Percentiles rank a stretch among this genome's conserved stretches.
phyloP scores from a whole-genome alignment of 30 jellyfish, hydroid and myxozoan species.

The Pseudorhiza aurosa region DNA sequence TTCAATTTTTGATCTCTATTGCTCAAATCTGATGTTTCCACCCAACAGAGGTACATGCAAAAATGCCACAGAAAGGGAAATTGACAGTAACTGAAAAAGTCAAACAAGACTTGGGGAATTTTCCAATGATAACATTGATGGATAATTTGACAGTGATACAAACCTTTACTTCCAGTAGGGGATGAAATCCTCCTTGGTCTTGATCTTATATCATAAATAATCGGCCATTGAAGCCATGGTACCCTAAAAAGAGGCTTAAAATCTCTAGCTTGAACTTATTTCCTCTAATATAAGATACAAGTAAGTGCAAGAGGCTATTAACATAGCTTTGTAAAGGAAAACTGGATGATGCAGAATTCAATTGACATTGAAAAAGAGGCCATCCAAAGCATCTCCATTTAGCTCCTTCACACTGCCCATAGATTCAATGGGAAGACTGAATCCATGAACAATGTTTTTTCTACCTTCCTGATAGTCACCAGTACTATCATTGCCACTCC shows the following conservation, averaged over 20 bases:
- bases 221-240: constrained; percentile 99
- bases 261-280: not conserved
- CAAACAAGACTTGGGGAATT: no score
- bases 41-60: no score
- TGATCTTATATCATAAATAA: constrained; percentile 93
- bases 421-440: not conserved
- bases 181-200: constrained; percentile 92
- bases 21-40: no score
- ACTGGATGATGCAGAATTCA: constrained; percentile 1
- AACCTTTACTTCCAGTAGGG: constrained; percentile 99
- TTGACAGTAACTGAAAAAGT: no score
- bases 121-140: no score
- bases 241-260: constrained; percentile 47
- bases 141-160: not conserved
- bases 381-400: constrained; percentile 10
- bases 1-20: no score
- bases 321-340: not conserved
- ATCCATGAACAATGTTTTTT: not conserved
- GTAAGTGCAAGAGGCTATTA: no score
- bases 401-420: not conserved
- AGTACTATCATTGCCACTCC: constrained; percentile 5
- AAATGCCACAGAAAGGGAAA: no score
- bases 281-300: not conserved
- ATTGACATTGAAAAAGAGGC: constrained; percentile 15
- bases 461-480: not conserved